A percentile compares a stretch with the other conserved stretches of the same genome.
phyloP scores from a whole-genome alignment of 1,140 invertebrate species.

The Pomacea maculata region DNA sequence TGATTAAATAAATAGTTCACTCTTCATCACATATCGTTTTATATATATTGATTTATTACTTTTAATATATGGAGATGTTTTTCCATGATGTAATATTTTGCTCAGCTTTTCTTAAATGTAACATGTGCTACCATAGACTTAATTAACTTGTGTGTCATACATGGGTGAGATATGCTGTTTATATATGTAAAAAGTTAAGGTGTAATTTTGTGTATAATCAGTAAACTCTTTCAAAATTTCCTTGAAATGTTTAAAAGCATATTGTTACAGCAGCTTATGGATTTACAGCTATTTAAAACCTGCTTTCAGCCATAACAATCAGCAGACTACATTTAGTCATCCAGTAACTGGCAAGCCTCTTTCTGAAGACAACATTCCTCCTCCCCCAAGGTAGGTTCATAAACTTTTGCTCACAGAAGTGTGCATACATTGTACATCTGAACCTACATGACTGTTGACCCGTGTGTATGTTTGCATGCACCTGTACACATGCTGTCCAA shows the following conservation, averaged over 20 bases:
- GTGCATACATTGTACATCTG: too few species aligned
- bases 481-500: background rate
- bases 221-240: background rate
- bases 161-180: background rate
- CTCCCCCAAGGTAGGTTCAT: slow-evolving; percentile 8
- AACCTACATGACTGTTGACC: too few species aligned
- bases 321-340: slow-evolving; percentile 52
- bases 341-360: slow-evolving; percentile 39
- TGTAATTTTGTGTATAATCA: too few species aligned
- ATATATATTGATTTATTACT: too few species aligned
- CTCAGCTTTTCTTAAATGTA: too few species aligned
- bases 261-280: background rate
- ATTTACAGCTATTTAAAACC: background rate
- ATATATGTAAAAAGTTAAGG: background rate
- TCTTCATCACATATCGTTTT: too few species aligned
- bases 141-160: background rate
- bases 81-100: too few species aligned
- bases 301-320: slow-evolving; percentile 52
- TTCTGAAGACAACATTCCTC: slow-evolving; percentile 28
- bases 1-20: too few species aligned
- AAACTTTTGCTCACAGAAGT: background rate
- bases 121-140: background rate
- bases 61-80: too few species aligned
- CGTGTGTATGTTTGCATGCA: background rate
- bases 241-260: background rate